Evolutionary conservation across 2,888 invertebrate species (phyloP), one percentile per base, ranked within the genome.

Genomic region (Pheosia gnoma): DNA sequence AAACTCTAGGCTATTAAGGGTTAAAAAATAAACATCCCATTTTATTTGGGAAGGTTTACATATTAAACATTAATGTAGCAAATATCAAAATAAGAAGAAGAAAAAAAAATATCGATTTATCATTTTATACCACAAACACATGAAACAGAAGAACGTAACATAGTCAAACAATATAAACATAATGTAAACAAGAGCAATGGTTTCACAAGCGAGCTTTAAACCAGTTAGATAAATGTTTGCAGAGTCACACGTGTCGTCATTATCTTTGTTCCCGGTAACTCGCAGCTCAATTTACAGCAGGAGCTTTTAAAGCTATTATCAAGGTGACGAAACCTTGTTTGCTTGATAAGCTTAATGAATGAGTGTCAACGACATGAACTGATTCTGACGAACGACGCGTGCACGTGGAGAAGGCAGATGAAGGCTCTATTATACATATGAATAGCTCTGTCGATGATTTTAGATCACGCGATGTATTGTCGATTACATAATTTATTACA

Each of bases 361-460:
- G 61, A 60, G 75, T 71, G 76, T 77, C 76, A 77, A 73, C 67
- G 75, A 77, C 73, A 67, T 63, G 56, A 49, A 58, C 63, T 62
- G 60, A 57, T 64, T 59, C 55, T 51, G 53, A 53, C 25, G 53
- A 3, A 37, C 36, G 62, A 38, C 13, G 58, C 9, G 39, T 58
- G 43, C 62, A 62, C 77, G 47, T 8, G 52, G 51, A 25, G 13
- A 13, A 56, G 49, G 52, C 56, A 39, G 13, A 13, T 41, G 56
- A 37, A 53, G 37, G 10, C 37, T 53, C 37, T 37, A 53, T 53
- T 25, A 25, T 25, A 5, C 0, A 8, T 8, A 41, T 4, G 5
- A n/a, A 47, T 5, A 47, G n/a, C 11, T 11, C 47, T 47, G 11
- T 47, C 11, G 47, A 47, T 47, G 11, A 11, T 47, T 5, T 0